Base-by-base conservation (phyloP, 1,140 invertebrate genomes). In the Neodiprion lecontei region DNA sequence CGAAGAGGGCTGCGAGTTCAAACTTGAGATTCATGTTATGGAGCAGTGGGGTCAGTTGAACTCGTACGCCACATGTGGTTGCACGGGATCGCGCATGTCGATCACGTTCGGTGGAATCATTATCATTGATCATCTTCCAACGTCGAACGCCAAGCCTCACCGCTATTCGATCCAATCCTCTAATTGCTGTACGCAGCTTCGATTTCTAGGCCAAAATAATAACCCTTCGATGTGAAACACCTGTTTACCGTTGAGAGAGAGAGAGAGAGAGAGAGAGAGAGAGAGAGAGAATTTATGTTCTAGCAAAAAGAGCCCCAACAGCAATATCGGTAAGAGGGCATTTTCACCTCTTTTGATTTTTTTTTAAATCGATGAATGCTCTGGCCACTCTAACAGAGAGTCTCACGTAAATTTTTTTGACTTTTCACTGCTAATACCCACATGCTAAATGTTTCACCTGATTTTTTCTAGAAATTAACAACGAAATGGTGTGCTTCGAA, bases 11-110 rank as follows among this genome's bases (percentile, higher is more conserved):
- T 69, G 53, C 23, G 72, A 70, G 72, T 76, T 79, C 70, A 69
- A 79, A 71, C 70, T 76, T 12, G 69, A 73, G 74, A 75, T 79
- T 77, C 74, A 69, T 71, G 72, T 74, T 78, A 79, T 76, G 74
- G 67, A 77, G 76, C 77, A 69, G 70, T 77, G 70, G 72, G 76
- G 53, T 79, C 77, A 77, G 70, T 50, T 67, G 72, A 67, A 66
- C 73, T 70, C 74, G 75, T 72, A 40, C 1, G 28, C 28, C 28
- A 40, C 28, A 40, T 40, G 28, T 40, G 28, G 28, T 5, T 40
- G 28, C 53, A 61, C 53, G 53, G 53, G 53, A 61, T 61, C 53
- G 14, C 53, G 53, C 53, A 61, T 61, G 53, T 61, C 53, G 53
- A 61, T 61, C 53, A 61, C 53, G 53, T 61, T 61, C 53, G 53